These are phyloP conservation scores for Chrysotoxum bicinctum DNA, from an alignment of 2,888 invertebrate genomes.

Conservation along the genomic window DNA sequence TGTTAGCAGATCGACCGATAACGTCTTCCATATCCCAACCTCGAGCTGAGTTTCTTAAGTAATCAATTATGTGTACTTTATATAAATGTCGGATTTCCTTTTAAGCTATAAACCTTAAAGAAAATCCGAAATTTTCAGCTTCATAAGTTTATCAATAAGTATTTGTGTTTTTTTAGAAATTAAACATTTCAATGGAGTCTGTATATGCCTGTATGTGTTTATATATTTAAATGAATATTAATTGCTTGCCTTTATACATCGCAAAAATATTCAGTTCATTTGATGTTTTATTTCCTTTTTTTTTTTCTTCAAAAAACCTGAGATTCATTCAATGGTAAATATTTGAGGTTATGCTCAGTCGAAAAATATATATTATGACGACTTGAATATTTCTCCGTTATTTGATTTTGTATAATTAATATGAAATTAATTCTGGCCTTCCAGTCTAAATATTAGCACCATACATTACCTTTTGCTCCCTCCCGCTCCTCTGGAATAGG, in stretches of 20 bases:
- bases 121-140: too few relatives aligned
- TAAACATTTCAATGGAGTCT: not conserved
- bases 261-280: not conserved
- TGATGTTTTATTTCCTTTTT: not conserved
- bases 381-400: constrained; percentile 26
- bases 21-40: too few relatives aligned
- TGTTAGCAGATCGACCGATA: too few relatives aligned
- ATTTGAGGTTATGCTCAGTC: constrained; percentile 56
- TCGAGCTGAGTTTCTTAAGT: too few relatives aligned
- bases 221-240: not conserved
- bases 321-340: constrained; percentile 40
- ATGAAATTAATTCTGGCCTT: constrained; percentile 61
- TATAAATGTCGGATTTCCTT: too few relatives aligned
- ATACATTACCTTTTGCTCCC: constrained; percentile 5
- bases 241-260: not conserved
- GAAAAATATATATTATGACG: constrained; percentile 20
- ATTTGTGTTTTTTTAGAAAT: not conserved
- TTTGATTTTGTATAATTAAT: constrained; percentile 72
- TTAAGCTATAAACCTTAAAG: too few relatives aligned
- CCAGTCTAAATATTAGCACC: constrained; percentile 27
- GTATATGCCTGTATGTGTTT: not conserved
- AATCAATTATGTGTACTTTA: too few relatives aligned
- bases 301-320: not conserved
- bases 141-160: too few relatives aligned
- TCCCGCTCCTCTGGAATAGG: constrained; percentile 1